Percentiles rank a stretch among this genome's conserved stretches.
Evolutionary conservation across 2,797 vertebrate genomes (phyloP).

Genomic region (Thunnus albacares): DNA sequence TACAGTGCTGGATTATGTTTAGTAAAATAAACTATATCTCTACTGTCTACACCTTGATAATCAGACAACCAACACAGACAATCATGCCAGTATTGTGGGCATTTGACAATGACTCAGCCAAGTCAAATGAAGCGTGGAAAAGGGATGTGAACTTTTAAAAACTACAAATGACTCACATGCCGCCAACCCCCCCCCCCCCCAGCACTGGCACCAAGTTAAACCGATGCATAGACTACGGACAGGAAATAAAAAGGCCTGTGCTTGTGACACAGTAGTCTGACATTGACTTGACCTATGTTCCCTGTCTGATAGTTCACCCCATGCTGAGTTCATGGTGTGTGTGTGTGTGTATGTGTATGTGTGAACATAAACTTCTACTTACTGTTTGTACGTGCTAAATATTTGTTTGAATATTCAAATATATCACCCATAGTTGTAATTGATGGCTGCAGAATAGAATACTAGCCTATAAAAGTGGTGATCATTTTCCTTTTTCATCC

Average conservation of each 20-base stretch:
- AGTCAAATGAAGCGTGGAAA: constrained; percentile 12
- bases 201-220: background rate
- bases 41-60: background rate
- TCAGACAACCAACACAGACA: background rate
- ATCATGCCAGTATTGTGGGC: background rate
- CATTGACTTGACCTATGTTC: constrained; percentile 70
- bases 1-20: too few relatives aligned
- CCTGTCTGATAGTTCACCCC: constrained; percentile 54
- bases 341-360: constrained; percentile 7
- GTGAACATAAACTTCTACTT: background rate
- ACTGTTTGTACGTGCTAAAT: background rate
- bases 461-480: too few relatives aligned
- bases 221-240: constrained; percentile 16
- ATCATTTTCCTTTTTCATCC: background rate
- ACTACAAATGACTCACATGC: background rate
- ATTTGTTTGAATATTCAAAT: background rate
- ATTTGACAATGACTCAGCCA: background rate
- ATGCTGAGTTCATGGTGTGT: constrained; percentile 32
- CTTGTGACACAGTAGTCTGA: constrained; percentile 47
- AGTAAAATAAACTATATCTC: background rate
- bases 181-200: too few relatives aligned
- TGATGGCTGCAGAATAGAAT: too few relatives aligned
- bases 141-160: constrained; percentile 19
- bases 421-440: too few relatives aligned
- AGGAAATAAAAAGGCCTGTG: constrained; percentile 33